Base-by-base conservation (phyloP, 2,888 invertebrate species). In the Acleris literana region DNA sequence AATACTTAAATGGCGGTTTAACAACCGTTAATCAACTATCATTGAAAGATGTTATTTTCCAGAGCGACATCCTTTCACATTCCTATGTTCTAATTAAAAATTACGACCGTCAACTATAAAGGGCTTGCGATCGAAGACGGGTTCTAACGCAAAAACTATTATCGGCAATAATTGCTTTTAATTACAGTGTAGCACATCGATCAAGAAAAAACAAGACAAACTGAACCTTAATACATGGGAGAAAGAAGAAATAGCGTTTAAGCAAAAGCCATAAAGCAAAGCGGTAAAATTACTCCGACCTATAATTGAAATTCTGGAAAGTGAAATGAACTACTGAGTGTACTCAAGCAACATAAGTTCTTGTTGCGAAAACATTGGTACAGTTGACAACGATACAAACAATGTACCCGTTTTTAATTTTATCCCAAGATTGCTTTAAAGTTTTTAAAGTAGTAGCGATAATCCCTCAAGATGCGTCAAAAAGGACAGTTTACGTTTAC, bases 141-240 rank as follows among this genome's bases (percentile, higher is more conserved):
- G 82, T 78, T 82, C 83, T 81, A 83, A 83, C 77, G 80, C 83
- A 87, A 86, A 83, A 86, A 87, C 78, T 76, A 78, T 66, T 82
- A 83, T 83, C 74, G 77, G 67, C 77, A 75, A 79, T 86, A 87
- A 88, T 88, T 83, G 84, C 76, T 72, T 78, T 72, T 86, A 87
- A 88, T 88, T 73, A 76, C 71, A 71, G 73, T 72, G 72, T 76
- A 69, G 74, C 73, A 76, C 80, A 79, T 76, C 74, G 68, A 72
- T 17, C 52, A 29, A 51, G 3, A n/a, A 17, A 48, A 11, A 7
- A 7, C 18, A 29, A 33, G n/a, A 44, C 18, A 64, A 55, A 7
- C 22, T 20, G 13, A 59, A 48, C 64, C 39, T 54, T 43, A 59
- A 2, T 49, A 9, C 3, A 7, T 3, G 16, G n/a, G 5, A 29